Evolutionary conservation across 1,140 invertebrate genomes (phyloP).

Genomic region (Euwallacea similis): DNA sequence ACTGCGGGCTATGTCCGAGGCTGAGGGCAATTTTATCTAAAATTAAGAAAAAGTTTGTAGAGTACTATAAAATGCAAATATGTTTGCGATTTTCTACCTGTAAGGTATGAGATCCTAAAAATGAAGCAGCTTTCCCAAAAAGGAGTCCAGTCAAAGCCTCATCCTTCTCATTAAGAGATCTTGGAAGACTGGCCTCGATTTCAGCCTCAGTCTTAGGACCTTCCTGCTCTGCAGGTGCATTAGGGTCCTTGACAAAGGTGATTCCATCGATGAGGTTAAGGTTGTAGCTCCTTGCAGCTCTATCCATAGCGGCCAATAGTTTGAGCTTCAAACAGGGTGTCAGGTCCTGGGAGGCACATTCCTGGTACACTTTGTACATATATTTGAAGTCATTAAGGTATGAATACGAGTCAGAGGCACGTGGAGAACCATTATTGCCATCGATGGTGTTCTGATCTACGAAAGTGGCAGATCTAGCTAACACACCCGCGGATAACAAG

Average conservation of each 20-base stretch:
- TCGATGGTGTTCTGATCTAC: slow-evolving; percentile 55
- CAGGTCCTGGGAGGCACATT: slow-evolving; percentile 70
- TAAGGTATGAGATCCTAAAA: slow-evolving; percentile 74
- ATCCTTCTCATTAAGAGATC: slow-evolving; percentile 70
- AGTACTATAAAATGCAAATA: not conserved
- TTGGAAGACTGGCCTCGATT: slow-evolving; percentile 68
- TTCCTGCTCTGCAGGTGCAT: slow-evolving; percentile 50
- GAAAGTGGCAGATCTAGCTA: slow-evolving; percentile 56
- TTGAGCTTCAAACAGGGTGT: slow-evolving; percentile 77
- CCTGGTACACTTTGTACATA: slow-evolving; percentile 69
- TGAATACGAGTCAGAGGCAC: slow-evolving; percentile 48
- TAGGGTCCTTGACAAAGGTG: slow-evolving; percentile 66
- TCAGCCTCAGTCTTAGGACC: slow-evolving; percentile 59
- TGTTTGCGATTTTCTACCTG: slow-evolving; percentile 58
- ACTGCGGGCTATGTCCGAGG: slow-evolving; percentile 64
- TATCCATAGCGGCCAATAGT: slow-evolving; percentile 70
- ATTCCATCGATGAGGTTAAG: slow-evolving; percentile 71
- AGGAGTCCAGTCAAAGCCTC: slow-evolving; percentile 73
- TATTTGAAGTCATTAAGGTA: slow-evolving; percentile 60
- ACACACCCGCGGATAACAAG: slow-evolving; percentile 49
- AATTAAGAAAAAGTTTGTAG: slow-evolving; percentile 11
- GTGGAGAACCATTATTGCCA: slow-evolving; percentile 54
- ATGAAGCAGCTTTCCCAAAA: slow-evolving; percentile 69
- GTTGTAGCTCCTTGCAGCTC: slow-evolving; percentile 64
- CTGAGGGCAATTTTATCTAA: slow-evolving; percentile 66